These are phyloP conservation scores for Acanthornis magna DNA, from an alignment of 2,797 vertebrate genomes.

Conservation along the genomic window DNA sequence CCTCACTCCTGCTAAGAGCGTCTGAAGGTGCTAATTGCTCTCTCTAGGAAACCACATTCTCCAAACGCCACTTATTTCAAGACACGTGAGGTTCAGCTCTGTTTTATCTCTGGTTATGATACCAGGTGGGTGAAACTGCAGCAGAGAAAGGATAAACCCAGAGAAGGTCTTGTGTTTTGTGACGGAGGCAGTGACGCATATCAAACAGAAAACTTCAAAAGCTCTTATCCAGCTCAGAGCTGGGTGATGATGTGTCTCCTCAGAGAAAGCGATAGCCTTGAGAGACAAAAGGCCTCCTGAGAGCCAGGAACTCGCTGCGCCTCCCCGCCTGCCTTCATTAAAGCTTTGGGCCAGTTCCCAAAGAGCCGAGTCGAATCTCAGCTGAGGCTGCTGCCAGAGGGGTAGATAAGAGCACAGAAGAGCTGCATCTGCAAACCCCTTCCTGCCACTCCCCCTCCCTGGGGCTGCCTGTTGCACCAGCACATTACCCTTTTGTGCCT, in stretches of 20 bases:
- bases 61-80: background rate
- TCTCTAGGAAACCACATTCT: background rate
- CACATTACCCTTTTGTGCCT: background rate
- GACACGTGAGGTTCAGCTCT: background rate
- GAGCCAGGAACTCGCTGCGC: background rate
- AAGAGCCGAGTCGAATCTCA: background rate
- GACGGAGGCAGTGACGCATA: constrained; percentile 1
- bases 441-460: background rate
- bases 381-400: background rate
- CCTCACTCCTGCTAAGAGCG: background rate
- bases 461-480: background rate
- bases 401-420: constrained; percentile 23
- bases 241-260: constrained; percentile 49
- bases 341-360: constrained; percentile 12
- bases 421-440: background rate
- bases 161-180: background rate
- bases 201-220: constrained; percentile 55
- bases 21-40: background rate
- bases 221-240: constrained; percentile 13
- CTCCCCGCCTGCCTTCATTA: background rate
- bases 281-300: background rate
- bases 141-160: background rate
- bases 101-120: background rate
- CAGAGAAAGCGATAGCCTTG: constrained; percentile 18
- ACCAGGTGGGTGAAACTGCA: constrained; percentile 28